phyloP scores from a whole-genome alignment of 2,113 vertebrate genomes.

The Leiothrix lutea region DNA sequence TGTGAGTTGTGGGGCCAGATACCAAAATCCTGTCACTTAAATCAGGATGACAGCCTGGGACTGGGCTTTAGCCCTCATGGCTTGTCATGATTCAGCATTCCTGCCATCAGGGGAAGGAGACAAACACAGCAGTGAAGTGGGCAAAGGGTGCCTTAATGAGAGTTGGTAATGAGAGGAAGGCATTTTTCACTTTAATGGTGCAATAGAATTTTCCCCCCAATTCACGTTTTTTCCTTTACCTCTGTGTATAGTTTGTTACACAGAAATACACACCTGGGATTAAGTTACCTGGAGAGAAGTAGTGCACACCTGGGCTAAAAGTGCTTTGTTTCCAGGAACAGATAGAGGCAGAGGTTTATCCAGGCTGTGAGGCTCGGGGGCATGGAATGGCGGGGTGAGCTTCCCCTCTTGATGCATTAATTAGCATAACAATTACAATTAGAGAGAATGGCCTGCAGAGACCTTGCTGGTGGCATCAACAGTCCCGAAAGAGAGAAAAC shows the following conservation, averaged over 20 bases:
- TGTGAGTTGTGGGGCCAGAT: slow-evolving; percentile 16
- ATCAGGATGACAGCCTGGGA: background rate
- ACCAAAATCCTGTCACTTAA: background rate
- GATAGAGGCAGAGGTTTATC: background rate
- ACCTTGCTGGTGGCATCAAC: background rate
- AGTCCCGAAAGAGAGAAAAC: background rate
- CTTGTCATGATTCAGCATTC: background rate
- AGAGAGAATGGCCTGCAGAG: background rate
- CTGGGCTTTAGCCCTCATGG: background rate
- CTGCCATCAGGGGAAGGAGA: background rate
- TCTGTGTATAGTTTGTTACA: background rate
- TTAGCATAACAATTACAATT: background rate
- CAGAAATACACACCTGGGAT: background rate
- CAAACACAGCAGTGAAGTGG: background rate
- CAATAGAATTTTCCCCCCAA: background rate
- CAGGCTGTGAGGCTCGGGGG: background rate
- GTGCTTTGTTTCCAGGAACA: background rate
- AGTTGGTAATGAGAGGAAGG: background rate
- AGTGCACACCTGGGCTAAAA: background rate
- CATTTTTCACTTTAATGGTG: background rate
- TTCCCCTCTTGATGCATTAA: background rate
- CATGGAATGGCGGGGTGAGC: background rate
- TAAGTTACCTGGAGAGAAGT: background rate
- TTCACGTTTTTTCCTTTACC: background rate
- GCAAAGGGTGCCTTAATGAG: background rate